These are phyloP conservation scores for Caenorhabditis auriculariae DNA, from an alignment of 2,888 invertebrate genomes.

Conservation along the genomic window DNA sequence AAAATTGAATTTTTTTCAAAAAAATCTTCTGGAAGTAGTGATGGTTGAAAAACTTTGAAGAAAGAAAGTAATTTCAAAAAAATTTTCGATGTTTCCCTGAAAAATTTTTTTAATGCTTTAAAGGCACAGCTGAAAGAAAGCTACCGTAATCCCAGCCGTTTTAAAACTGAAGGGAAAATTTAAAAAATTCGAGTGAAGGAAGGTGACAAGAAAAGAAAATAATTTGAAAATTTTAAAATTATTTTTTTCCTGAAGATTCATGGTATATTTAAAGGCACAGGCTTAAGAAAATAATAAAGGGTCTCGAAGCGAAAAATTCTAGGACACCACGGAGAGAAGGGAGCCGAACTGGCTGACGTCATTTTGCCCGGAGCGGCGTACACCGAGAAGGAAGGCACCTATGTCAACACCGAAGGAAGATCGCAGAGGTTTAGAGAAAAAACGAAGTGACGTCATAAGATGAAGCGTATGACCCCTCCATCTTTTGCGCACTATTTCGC, in stretches of 20 bases:
- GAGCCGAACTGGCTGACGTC: constrained; percentile 88
- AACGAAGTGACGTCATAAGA: too few species aligned
- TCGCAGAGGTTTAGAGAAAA: constrained; percentile 71
- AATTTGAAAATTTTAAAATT: background rate
- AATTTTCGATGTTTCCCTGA: too few species aligned
- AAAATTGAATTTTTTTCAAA: background rate
- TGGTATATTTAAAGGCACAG: too few species aligned
- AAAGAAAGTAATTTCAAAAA: background rate
- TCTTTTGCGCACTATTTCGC: too few species aligned
- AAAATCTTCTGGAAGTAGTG: background rate
- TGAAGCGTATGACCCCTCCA: too few species aligned
- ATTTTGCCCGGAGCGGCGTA: constrained; percentile 92
- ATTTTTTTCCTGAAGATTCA: background rate
- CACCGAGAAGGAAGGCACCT: constrained; percentile 96
- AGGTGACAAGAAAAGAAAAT: background rate
- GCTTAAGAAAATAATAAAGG: too few species aligned
- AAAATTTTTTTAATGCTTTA: too few species aligned
- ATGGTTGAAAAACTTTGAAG: background rate
- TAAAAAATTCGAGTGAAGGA: background rate
- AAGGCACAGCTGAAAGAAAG: too few species aligned
- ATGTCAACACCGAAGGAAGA: constrained; percentile 95
- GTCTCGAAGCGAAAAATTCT: constrained; percentile 12
- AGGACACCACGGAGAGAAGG: constrained; percentile 94
- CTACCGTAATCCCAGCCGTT: too few species aligned
- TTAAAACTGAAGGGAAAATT: constrained; percentile 4